These are phyloP conservation scores for Alectura lathami DNA, from an alignment of 2,113 vertebrate species.

Conservation along the genomic window DNA sequence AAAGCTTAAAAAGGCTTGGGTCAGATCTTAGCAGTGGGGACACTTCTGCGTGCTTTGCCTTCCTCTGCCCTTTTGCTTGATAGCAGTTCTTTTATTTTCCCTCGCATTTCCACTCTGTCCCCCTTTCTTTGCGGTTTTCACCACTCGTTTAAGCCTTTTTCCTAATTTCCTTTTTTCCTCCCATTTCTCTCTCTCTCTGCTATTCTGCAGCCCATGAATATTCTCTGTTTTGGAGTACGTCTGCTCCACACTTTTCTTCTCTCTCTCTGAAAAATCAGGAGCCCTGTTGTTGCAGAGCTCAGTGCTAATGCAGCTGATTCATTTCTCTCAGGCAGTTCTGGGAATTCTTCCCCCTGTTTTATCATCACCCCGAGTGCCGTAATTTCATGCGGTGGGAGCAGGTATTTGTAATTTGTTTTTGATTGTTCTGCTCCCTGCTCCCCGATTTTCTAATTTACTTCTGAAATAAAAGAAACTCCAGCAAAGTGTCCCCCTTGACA, in stretches of 20 bases:
- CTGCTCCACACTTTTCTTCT: accelerated
- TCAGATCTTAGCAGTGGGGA: neutral
- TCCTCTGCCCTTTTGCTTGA: neutral
- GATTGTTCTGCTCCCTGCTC: neutral
- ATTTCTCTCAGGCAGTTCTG: conserved; percentile 14
- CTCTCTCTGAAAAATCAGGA: neutral
- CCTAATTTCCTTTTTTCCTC: neutral
- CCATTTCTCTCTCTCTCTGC: neutral
- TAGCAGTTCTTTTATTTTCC: neutral
- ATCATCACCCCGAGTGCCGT: neutral
- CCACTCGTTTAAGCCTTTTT: neutral
- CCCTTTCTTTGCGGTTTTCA: neutral
- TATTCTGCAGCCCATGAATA: accelerated
- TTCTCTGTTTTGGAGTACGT: accelerated
- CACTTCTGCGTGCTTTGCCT: neutral
- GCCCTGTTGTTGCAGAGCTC: neutral
- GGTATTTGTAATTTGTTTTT: conserved; percentile 38
- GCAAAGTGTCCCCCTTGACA: conserved; percentile 30
- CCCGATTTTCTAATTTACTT: conserved; percentile 49
- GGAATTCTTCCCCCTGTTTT: neutral
- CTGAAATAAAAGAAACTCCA: conserved; percentile 45
- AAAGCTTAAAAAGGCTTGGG: neutral
- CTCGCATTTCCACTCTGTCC: neutral
- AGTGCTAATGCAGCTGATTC: neutral
- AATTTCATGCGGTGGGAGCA: conserved; percentile 53